Conservation (phyloP, 2,888 invertebrate genomes). For the Melieria picta region DNA sequence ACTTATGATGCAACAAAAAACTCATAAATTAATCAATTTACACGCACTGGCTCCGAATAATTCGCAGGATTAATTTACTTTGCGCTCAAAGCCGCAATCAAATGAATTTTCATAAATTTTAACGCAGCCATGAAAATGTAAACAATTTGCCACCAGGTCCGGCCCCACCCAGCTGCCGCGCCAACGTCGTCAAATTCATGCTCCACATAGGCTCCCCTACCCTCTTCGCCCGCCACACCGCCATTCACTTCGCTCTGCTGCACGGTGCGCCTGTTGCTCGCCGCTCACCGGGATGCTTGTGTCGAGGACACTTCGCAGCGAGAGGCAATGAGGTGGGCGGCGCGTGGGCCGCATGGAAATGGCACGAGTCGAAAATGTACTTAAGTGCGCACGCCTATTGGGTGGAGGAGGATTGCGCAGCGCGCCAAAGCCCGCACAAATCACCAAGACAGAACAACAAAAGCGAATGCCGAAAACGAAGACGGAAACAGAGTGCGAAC, state of each 20-base stretch:
- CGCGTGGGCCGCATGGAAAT: neutral
- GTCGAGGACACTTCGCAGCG: neutral
- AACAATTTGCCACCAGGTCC: conserved; percentile 10
- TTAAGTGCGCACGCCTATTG: neutral
- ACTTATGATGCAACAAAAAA: neutral
- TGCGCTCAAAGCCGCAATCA: conserved; percentile 32
- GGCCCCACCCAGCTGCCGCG: neutral
- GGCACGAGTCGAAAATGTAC: neutral
- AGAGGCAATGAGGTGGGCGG: no score
- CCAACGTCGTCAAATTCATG: neutral
- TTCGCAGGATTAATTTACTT: conserved; percentile 26
- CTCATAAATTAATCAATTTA: conserved; percentile 3
- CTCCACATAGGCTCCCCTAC: neutral
- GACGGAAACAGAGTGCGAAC: neutral
- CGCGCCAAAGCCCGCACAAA: neutral
- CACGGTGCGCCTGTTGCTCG: neutral
- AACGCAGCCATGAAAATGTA: conserved; percentile 30
- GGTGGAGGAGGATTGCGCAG: neutral
- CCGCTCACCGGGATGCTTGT: neutral
- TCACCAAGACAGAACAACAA: neutral
- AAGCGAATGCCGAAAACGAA: neutral
- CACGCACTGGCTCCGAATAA: conserved; percentile 8
- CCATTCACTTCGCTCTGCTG: no score
- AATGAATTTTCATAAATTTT: conserved; percentile 37
- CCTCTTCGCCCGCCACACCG: no score